phyloP scores from a whole-genome alignment of 2,113 vertebrate species.

The Lutjanus erythropterus region DNA sequence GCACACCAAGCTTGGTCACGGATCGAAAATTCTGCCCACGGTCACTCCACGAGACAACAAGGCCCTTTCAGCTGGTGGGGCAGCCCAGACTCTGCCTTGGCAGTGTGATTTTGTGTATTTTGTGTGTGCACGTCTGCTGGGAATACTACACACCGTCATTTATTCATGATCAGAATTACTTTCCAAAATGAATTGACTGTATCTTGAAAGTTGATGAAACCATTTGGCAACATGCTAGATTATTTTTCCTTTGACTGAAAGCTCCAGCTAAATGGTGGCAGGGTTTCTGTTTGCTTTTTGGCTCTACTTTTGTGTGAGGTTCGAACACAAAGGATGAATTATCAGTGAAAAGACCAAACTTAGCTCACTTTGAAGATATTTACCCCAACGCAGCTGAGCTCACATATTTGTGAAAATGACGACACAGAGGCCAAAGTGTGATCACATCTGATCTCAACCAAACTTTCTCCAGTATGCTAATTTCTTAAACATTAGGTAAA shows the following conservation, averaged over 20 bases:
- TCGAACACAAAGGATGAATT: neutral
- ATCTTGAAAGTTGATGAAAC: neutral
- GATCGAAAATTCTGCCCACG: slow-evolving; percentile 71
- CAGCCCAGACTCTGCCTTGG: slow-evolving; percentile 31
- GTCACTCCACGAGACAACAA: slow-evolving; percentile 61
- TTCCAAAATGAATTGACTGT: neutral
- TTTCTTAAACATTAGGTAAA: neutral
- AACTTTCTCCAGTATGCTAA: neutral
- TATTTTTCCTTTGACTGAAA: neutral
- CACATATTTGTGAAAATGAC: neutral
- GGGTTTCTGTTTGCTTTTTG: neutral
- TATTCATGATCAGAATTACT: neutral
- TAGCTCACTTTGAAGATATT: slow-evolving; percentile 13
- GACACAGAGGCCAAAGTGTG: neutral
- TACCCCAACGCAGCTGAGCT: neutral
- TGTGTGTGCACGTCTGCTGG: slow-evolving; percentile 35
- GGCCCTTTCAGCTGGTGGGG: slow-evolving; percentile 57
- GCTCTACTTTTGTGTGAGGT: slow-evolving; percentile 6
- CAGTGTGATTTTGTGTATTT: slow-evolving; percentile 6
- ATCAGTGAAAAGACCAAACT: neutral
- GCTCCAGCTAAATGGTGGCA: neutral
- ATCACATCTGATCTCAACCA: neutral
- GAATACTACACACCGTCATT: slow-evolving; percentile 20
- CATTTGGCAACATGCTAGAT: neutral
- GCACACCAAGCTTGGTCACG: slow-evolving; percentile 52